A percentile compares a stretch with the other conserved stretches of the same genome.
Evolutionary conservation across 2,888 invertebrate species (phyloP).

Genomic region (Fragum whitleyi): DNA sequence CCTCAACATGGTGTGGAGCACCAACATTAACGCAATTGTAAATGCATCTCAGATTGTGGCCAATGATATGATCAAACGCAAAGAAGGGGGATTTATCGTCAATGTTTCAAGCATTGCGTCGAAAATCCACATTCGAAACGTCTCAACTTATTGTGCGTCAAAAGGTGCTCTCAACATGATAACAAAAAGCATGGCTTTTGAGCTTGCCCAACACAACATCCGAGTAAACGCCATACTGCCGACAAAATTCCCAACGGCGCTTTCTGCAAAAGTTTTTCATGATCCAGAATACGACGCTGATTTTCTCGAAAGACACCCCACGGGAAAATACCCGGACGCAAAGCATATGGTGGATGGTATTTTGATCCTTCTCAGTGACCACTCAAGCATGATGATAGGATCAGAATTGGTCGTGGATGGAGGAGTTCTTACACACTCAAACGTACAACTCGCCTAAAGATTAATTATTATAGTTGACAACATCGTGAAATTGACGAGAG

Average conservation of each 20-base stretch:
- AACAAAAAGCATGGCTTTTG: constrained; percentile 2
- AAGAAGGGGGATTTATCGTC: constrained; percentile 16
- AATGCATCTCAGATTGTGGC: constrained; percentile 15
- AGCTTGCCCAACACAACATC: constrained; percentile 17
- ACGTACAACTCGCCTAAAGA: no score
- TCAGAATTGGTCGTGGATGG: constrained; percentile 1
- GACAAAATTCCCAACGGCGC: background rate
- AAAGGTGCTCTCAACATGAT: constrained; percentile 4
- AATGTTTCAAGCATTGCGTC: constrained; percentile 14
- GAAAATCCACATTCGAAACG: background rate
- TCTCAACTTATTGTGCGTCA: background rate
- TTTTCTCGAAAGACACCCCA: background rate
- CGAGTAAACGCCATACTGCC: constrained; percentile 10
- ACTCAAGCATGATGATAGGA: constrained; percentile 4
- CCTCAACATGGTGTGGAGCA: background rate
- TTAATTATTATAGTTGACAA: no score
- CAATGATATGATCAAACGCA: background rate
- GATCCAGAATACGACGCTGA: background rate
- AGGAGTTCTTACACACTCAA: background rate
- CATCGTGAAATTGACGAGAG: no score
- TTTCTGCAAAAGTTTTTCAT: background rate
- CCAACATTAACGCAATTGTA: constrained; percentile 12
- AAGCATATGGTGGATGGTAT: background rate
- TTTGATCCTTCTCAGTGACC: constrained; percentile 15
- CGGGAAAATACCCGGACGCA: background rate